Conservation (phyloP, 2,113 vertebrate species). For the Columbina picui region DNA sequence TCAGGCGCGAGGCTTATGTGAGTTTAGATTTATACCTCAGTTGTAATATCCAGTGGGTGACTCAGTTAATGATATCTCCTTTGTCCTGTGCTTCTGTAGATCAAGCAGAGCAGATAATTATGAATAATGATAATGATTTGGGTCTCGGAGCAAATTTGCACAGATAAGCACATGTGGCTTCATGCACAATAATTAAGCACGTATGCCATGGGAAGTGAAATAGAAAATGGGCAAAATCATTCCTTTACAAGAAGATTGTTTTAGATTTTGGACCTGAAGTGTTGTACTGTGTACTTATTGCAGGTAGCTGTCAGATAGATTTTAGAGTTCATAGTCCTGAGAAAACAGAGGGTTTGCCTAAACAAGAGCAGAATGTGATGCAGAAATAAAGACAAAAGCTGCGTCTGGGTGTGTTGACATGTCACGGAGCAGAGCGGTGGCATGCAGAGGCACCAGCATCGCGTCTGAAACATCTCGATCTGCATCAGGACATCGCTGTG, state of each 20-base stretch:
- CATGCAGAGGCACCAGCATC: background rate
- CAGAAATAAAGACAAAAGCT: background rate
- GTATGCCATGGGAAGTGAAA: background rate
- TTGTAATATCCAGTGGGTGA: slow-evolving; percentile 23
- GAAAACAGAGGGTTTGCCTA: background rate
- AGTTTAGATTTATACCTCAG: slow-evolving; percentile 28
- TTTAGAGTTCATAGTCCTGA: background rate
- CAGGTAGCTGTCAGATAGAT: background rate
- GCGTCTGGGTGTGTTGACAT: background rate
- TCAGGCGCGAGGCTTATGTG: background rate
- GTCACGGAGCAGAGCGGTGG: fast-evolving
- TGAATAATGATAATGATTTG: slow-evolving; percentile 52
- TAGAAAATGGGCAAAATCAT: slow-evolving; percentile 25
- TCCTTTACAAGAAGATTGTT: background rate
- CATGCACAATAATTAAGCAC: slow-evolving; percentile 26
- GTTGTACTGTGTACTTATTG: background rate
- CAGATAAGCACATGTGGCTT: slow-evolving; percentile 27
- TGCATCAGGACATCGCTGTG: fast-evolving
- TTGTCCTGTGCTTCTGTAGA: slow-evolving; percentile 55
- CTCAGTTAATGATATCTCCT: slow-evolving; percentile 45
- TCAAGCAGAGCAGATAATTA: slow-evolving; percentile 62
- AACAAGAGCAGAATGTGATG: background rate
- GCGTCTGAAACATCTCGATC: background rate
- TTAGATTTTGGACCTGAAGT: background rate
- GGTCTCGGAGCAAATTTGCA: slow-evolving; percentile 30